Conservation (phyloP, 2,113 vertebrate species). For the Callaeas wilsoni region DNA sequence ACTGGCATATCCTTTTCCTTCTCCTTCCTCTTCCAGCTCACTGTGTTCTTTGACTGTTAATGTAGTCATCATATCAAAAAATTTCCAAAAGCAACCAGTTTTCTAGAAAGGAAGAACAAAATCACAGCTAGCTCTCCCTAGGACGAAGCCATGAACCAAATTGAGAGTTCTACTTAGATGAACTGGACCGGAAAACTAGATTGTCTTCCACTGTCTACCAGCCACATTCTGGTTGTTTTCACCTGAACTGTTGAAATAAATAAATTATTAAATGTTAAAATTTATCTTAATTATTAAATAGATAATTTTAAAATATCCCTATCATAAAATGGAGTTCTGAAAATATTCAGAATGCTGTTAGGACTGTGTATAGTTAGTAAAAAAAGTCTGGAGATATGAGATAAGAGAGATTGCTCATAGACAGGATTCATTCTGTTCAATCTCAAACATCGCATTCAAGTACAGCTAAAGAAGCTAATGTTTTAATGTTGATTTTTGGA, state of each 20-base stretch:
- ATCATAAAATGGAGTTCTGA: not conserved
- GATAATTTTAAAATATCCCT: not conserved
- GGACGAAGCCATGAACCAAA: not conserved
- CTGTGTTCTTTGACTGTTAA: not conserved
- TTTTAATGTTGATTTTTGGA: not conserved
- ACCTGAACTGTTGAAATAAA: not conserved
- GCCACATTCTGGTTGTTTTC: not conserved
- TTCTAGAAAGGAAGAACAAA: not conserved
- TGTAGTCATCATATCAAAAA: not conserved
- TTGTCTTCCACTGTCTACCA: not conserved
- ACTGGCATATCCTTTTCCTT: not conserved
- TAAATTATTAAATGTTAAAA: not conserved
- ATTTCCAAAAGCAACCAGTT: not conserved
- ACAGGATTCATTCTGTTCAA: not conserved
- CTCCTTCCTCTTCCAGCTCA: not conserved
- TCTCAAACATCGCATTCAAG: not conserved
- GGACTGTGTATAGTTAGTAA: not conserved
- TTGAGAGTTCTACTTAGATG: not conserved
- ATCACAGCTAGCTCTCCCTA: not conserved
- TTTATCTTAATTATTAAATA: not conserved
- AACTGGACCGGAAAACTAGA: not conserved
- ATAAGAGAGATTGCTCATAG: not conserved
- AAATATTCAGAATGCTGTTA: not conserved
- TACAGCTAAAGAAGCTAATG: not conserved
- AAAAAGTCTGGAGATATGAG: not conserved